Evolutionary conservation across 2,888 invertebrate genomes (phyloP).

Genomic region (Lycophotia porphyrea): DNA sequence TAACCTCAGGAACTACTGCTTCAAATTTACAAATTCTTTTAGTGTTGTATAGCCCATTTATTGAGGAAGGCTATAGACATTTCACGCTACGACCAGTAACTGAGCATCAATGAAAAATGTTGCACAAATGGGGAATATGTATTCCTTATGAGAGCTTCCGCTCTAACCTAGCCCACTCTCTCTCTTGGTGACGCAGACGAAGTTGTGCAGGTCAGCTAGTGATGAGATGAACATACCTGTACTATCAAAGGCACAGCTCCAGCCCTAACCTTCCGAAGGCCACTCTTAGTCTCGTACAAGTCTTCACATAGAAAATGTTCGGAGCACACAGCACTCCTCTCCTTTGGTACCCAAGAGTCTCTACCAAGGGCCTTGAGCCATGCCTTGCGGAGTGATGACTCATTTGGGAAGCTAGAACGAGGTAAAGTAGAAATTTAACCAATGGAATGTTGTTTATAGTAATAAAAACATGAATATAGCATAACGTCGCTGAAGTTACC

Average conservation of each 20-base stretch:
- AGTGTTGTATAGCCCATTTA: too few species aligned
- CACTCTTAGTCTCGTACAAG: conserved; percentile 79
- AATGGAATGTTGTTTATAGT: not conserved
- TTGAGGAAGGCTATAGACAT: too few species aligned
- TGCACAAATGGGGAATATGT: too few species aligned
- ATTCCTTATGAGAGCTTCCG: too few species aligned
- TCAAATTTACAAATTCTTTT: too few species aligned
- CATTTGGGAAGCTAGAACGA: conserved; percentile 79
- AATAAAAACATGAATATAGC: not conserved
- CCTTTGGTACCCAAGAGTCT: conserved; percentile 75
- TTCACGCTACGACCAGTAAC: too few species aligned
- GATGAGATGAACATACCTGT: conserved; percentile 66
- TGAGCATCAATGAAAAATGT: too few species aligned
- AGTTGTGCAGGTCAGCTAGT: too few species aligned
- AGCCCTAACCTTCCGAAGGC: conserved; percentile 74
- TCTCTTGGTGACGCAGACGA: too few species aligned
- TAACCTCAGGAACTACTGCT: too few species aligned
- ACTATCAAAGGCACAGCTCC: conserved; percentile 80
- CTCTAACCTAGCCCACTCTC: too few species aligned
- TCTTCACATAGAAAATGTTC: conserved; percentile 81
- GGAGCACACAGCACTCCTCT: conserved; percentile 80
- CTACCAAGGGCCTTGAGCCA: conserved; percentile 80
- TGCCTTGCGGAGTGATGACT: conserved; percentile 69
- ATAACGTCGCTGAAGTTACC: not conserved
- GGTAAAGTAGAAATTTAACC: not conserved